Percentiles rank a stretch among this genome's conserved stretches.
These are phyloP conservation scores for Pristionchus arcanus DNA, from an alignment of 2,888 invertebrate genomes.

Conservation along the genomic window DNA sequence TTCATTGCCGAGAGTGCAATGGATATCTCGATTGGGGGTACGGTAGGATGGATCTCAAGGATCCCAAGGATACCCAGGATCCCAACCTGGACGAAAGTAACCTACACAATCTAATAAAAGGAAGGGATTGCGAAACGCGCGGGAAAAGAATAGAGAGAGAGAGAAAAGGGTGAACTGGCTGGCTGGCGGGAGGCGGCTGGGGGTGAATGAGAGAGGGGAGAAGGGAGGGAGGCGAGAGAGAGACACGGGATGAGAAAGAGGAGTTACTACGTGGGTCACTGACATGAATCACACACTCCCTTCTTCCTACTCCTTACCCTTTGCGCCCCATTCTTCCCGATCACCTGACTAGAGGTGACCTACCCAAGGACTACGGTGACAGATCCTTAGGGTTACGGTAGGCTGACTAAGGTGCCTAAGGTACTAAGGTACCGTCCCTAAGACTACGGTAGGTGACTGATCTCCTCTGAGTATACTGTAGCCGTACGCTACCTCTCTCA, in stretches of 20 bases:
- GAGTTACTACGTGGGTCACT: conserved; percentile 28
- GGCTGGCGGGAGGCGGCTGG: conserved; percentile 1
- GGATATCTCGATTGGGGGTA: background rate
- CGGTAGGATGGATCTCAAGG: background rate
- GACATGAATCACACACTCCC: conserved; percentile 12
- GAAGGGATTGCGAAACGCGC: conserved; percentile 14
- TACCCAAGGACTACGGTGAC: background rate
- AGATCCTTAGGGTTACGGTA: background rate
- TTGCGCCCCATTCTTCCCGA: background rate
- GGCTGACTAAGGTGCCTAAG: no score
- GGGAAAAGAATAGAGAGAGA: background rate
- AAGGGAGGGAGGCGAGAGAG: background rate
- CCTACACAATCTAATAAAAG: background rate
- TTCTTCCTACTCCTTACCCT: background rate
- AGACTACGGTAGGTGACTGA: no score
- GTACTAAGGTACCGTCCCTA: no score
- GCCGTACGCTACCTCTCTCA: no score
- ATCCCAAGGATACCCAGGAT: background rate
- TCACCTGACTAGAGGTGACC: background rate
- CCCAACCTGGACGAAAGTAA: background rate
- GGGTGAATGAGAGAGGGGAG: background rate
- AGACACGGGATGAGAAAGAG: background rate
- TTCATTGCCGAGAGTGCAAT: conserved; percentile 17
- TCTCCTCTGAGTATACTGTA: no score
- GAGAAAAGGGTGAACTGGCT: background rate